Evolutionary conservation across 2,113 vertebrate genomes (phyloP).

Genomic region (Opisthocomus hoazin): DNA sequence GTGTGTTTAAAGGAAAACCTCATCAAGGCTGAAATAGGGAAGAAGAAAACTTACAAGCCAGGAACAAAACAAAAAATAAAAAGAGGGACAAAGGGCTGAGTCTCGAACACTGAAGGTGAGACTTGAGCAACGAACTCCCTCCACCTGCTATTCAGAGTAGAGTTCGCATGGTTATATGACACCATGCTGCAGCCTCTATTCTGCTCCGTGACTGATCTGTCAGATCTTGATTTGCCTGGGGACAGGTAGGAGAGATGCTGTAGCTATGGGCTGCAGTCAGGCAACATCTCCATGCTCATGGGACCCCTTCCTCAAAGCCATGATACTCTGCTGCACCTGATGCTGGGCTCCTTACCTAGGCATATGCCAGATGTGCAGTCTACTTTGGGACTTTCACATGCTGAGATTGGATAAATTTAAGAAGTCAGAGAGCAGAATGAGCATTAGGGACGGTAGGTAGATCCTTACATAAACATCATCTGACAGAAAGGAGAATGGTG

Average conservation of each 20-base stretch:
- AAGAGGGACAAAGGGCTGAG: background rate
- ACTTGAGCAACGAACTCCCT: background rate
- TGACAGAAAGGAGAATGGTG: background rate
- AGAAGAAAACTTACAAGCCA: background rate
- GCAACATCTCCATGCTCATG: background rate
- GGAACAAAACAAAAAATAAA: background rate
- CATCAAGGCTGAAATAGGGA: background rate
- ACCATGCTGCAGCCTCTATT: background rate
- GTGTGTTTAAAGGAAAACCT: background rate
- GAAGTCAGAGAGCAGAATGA: background rate
- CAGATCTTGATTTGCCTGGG: background rate
- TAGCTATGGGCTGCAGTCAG: background rate
- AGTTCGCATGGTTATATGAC: background rate
- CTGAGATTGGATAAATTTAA: background rate
- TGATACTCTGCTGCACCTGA: background rate
- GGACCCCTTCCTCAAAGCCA: background rate
- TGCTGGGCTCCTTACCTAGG: background rate
- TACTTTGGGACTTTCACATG: background rate
- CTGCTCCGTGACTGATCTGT: background rate
- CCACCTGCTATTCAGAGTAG: background rate
- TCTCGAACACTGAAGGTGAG: background rate
- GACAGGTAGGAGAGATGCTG: background rate
- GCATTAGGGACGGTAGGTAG: background rate
- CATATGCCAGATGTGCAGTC: fast-evolving
- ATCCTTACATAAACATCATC: background rate